Percentiles rank a stretch among this genome's conserved stretches.
Evolutionary conservation across 1,140 invertebrate genomes (phyloP).

Genomic region (Camponotus pennsylvanicus): DNA sequence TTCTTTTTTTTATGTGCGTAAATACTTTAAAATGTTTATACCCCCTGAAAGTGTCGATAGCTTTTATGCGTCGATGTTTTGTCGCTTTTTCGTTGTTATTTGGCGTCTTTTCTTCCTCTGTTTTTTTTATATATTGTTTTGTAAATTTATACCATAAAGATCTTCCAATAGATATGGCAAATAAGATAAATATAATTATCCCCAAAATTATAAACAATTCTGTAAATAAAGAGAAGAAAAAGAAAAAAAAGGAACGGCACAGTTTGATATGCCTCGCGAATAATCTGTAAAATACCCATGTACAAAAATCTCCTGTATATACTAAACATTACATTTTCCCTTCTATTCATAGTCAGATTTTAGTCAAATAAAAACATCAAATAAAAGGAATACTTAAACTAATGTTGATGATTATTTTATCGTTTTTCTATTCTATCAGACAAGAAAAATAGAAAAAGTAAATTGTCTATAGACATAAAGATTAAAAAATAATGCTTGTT

Average conservation of each 20-base stretch:
- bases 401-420: background rate
- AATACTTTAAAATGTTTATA: slow-evolving; percentile 78
- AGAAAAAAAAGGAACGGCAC: background rate
- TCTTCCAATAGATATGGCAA: slow-evolving; percentile 69
- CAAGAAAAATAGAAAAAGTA: no score
- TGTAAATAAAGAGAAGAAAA: slow-evolving; percentile 62
- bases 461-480: no score
- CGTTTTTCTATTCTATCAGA: background rate
- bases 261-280: background rate
- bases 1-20: background rate
- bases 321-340: background rate
- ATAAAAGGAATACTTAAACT: background rate
- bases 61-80: slow-evolving; percentile 88
- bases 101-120: background rate
- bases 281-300: background rate
- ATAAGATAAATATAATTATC: slow-evolving; percentile 71
- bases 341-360: no score
- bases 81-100: slow-evolving; percentile 78
- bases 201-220: slow-evolving; percentile 76
- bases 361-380: background rate
- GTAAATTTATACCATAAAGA: slow-evolving; percentile 60
- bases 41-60: slow-evolving; percentile 94
- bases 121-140: slow-evolving; percentile 65
- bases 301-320: background rate
- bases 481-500: no score